Percentiles rank a stretch among this genome's conserved stretches.
phyloP scores from a whole-genome alignment of 2,888 invertebrate species.

The Bombylius discolor region DNA sequence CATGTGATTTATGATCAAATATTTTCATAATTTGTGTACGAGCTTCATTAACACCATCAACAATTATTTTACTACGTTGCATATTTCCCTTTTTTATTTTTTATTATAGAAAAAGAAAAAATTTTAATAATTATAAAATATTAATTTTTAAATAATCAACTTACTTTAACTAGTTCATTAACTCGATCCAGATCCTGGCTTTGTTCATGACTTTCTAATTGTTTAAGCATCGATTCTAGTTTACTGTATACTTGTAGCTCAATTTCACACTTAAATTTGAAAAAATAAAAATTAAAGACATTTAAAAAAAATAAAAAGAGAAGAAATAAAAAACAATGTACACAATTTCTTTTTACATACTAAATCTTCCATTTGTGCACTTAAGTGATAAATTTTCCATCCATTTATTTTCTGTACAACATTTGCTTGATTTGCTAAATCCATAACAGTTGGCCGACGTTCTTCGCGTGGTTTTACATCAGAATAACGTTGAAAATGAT shows the following conservation, averaged over 20 bases:
- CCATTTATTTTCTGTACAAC: conserved; percentile 81
- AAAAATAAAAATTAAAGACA: not conserved
- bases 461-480: conserved; percentile 86
- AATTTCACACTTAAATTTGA: conserved; percentile 38
- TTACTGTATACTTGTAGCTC: conserved; percentile 38
- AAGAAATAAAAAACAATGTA: not conserved
- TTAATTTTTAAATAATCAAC: not conserved
- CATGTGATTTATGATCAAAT: conserved; percentile 80
- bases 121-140: no score
- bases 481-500: conserved; percentile 59
- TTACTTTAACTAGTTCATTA: conserved; percentile 52
- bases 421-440: conserved; percentile 78
- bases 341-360: conserved; percentile 37
- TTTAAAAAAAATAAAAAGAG: not conserved
- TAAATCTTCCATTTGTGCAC: conserved; percentile 86
- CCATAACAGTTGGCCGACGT: conserved; percentile 69
- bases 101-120: not conserved
- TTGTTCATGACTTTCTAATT: conserved; percentile 38
- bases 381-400: conserved; percentile 88
- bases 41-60: conserved; percentile 83
- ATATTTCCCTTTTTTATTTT: conserved; percentile 63
- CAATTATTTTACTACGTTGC: conserved; percentile 84
- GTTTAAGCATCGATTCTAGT: conserved; percentile 29
- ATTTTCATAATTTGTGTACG: conserved; percentile 77
- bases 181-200: conserved; percentile 39